These are phyloP conservation scores for Acrocephalus scirpaceus DNA, from an alignment of 2,797 vertebrate species.

Conservation along the genomic window DNA sequence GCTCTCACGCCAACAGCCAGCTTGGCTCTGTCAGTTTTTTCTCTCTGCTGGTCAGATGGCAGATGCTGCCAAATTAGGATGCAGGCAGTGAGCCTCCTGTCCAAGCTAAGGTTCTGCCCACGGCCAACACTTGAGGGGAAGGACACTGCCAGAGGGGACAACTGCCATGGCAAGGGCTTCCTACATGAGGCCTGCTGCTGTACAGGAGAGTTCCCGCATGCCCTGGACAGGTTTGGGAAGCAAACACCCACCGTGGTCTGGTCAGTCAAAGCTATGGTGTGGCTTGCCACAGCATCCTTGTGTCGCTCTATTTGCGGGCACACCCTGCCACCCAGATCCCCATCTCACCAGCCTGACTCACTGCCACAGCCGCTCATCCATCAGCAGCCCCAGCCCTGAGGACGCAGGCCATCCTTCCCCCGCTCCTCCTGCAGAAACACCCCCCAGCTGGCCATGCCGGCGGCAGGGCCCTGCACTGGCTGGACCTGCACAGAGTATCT, in stretches of 20 bases:
- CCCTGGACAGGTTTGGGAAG: not conserved
- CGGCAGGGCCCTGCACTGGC: not conserved
- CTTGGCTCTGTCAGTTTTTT: conserved; percentile 17
- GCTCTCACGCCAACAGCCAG: not conserved
- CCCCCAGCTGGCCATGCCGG: fast-evolving
- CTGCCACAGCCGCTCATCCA: not conserved
- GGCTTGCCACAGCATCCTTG: not conserved
- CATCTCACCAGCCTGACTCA: not conserved
- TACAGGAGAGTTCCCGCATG: not conserved
- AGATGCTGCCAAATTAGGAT: conserved; percentile 52
- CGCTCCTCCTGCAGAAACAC: not conserved
- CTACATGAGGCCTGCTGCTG: not conserved
- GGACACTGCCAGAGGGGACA: not conserved
- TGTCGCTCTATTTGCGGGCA: not conserved
- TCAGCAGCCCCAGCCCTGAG: not conserved
- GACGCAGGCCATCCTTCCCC: not conserved
- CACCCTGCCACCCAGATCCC: conserved; percentile 8
- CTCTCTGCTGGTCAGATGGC: not conserved
- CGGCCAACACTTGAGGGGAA: fast-evolving
- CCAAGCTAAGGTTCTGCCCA: not conserved
- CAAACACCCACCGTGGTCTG: not conserved
- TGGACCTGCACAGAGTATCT: fast-evolving
- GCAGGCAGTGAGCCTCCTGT: not conserved
- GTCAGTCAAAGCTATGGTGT: not conserved
- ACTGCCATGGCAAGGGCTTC: not conserved